Evolutionary conservation across 2,797 vertebrate species (phyloP).

Genomic region (Petrocephalus sullivani): DNA sequence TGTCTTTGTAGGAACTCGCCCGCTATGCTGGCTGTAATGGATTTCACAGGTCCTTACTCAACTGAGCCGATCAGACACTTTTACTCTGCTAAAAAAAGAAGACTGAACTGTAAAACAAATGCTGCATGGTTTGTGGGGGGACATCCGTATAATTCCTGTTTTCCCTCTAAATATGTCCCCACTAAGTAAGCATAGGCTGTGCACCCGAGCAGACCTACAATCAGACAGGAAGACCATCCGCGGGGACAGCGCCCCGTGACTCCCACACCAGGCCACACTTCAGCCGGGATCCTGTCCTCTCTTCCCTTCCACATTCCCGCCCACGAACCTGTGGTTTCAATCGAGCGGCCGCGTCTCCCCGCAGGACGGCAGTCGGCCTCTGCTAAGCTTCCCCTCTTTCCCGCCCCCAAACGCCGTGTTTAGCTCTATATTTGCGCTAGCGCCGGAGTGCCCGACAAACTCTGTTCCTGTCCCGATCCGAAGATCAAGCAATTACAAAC

Average conservation of each 20-base stretch:
- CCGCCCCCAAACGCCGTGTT: neutral
- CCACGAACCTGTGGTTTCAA: conserved; percentile 18
- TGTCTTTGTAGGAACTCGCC: neutral
- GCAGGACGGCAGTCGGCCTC: neutral
- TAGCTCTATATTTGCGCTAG: neutral
- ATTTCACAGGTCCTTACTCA: neutral
- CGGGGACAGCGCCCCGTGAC: neutral
- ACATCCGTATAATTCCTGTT: neutral
- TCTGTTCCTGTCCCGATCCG: conserved; percentile 15
- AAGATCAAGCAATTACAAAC: conserved; percentile 24
- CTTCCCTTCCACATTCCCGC: neutral
- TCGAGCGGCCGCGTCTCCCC: neutral
- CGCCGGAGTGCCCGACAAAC: neutral
- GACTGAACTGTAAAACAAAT: neutral
- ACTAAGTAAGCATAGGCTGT: neutral
- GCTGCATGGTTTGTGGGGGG: neutral
- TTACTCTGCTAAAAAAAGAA: neutral
- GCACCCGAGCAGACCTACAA: neutral
- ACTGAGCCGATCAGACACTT: neutral
- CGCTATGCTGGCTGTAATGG: neutral
- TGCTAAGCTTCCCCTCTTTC: neutral
- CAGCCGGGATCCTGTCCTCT: neutral
- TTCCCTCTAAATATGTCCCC: neutral
- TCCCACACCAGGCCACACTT: neutral
- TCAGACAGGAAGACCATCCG: neutral